These are phyloP conservation scores for Noctua fimbriata DNA, from an alignment of 2,888 invertebrate species.

Conservation along the genomic window DNA sequence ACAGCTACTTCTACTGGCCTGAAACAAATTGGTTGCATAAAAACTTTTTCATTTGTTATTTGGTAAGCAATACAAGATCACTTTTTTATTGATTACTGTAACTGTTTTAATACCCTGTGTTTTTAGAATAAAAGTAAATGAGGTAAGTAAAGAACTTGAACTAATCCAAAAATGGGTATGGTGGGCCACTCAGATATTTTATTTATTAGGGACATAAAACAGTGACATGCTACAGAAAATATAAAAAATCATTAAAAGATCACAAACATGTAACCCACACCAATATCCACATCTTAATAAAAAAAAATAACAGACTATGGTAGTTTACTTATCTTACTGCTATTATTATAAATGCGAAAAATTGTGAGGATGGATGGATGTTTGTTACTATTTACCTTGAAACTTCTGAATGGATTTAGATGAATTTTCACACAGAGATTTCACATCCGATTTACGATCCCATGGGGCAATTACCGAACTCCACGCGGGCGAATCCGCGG, in stretches of 20 bases:
- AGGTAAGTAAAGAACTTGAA: neutral
- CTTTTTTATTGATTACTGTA: neutral
- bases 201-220: too few species aligned
- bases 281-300: too few species aligned
- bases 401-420: neutral
- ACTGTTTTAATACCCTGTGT: neutral
- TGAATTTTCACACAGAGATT: neutral
- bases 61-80: neutral
- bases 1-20: constrained; percentile 93
- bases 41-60: neutral
- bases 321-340: neutral
- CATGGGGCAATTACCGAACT: neutral
- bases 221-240: too few species aligned
- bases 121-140: neutral
- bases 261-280: too few species aligned
- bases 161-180: neutral
- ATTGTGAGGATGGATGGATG: neutral
- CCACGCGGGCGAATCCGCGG: fast-evolving
- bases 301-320: too few species aligned
- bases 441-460: neutral
- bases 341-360: neutral
- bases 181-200: too few species aligned
- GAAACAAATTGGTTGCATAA: constrained; percentile 62
- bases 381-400: neutral
- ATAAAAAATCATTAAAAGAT: too few species aligned